Conservation (phyloP, 23 tunicate species). For the Phallusia fumigata region DNA sequence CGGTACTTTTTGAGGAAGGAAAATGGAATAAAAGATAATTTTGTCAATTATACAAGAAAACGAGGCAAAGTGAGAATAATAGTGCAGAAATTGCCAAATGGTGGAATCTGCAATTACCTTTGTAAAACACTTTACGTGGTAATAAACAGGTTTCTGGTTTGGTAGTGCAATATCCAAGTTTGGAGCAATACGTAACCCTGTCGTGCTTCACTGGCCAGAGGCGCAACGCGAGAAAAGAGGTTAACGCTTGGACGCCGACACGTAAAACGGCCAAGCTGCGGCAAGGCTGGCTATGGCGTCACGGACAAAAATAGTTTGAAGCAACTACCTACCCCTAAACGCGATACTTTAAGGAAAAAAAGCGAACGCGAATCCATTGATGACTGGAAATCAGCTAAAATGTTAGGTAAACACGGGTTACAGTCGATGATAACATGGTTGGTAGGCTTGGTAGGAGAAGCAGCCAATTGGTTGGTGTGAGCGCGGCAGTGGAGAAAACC, state of each 20-base stretch:
- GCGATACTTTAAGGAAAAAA: neutral
- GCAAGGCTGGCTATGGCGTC: constrained; percentile 14
- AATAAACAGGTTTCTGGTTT: neutral
- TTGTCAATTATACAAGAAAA: too few species aligned
- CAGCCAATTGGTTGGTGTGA: neutral
- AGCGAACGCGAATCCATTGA: neutral
- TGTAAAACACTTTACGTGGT: too few species aligned
- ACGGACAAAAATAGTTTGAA: constrained; percentile 16
- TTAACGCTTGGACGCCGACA: neutral
- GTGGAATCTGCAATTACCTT: too few species aligned
- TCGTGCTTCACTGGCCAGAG: neutral
- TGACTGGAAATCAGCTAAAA: neutral
- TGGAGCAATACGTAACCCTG: neutral
- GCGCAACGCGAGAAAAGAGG: constrained; percentile 10
- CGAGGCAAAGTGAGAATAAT: too few species aligned
- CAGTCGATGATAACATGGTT: constrained; percentile 1
- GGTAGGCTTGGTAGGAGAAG: constrained; percentile 5
- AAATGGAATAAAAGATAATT: too few species aligned
- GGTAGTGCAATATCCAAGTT: constrained; percentile 6
- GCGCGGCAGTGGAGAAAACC: constrained; percentile 12
- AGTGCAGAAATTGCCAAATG: too few species aligned
- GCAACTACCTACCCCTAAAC: constrained; percentile 5
- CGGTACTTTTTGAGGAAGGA: too few species aligned
- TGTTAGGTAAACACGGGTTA: constrained; percentile 6
- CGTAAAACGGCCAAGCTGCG: neutral